These are phyloP conservation scores for Cataglyphis hispanica DNA, from an alignment of 1,140 invertebrate genomes.

Conservation along the genomic window DNA sequence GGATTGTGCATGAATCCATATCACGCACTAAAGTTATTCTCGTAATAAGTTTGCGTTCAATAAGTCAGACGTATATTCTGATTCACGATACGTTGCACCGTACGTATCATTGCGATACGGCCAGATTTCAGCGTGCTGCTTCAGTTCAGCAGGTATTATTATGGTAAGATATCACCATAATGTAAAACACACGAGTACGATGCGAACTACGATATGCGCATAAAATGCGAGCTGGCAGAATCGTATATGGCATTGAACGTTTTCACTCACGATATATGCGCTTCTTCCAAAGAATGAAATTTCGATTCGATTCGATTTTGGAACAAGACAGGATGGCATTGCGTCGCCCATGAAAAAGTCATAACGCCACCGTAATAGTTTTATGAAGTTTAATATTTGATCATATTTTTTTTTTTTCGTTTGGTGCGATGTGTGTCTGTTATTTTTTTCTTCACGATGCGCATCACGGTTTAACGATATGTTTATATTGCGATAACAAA, in stretches of 20 bases:
- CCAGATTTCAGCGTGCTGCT: background rate
- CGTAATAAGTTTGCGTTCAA: slow-evolving; percentile 57
- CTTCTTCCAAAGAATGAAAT: background rate
- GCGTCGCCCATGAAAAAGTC: background rate
- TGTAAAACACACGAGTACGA: too few relatives aligned
- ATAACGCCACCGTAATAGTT: background rate
- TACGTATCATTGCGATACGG: background rate
- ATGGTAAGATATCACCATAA: background rate
- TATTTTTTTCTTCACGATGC: background rate
- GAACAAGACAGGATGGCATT: background rate
- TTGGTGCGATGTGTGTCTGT: background rate
- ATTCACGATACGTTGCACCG: slow-evolving; percentile 31
- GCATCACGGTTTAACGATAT: background rate
- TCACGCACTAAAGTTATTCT: slow-evolving; percentile 23
- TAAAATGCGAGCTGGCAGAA: background rate
- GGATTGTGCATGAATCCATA: slow-evolving; percentile 48
- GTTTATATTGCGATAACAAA: slow-evolving; percentile 19
- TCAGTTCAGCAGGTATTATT: background rate
- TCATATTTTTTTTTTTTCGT: background rate
- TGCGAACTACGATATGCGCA: background rate
- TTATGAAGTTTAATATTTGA: slow-evolving; percentile 1
- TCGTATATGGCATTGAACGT: background rate
- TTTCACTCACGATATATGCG: background rate
- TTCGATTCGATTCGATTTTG: too few relatives aligned
- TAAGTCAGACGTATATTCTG: slow-evolving; percentile 40